phyloP scores from a whole-genome alignment of 2,113 vertebrate genomes.

The Chaetodon auriga region DNA sequence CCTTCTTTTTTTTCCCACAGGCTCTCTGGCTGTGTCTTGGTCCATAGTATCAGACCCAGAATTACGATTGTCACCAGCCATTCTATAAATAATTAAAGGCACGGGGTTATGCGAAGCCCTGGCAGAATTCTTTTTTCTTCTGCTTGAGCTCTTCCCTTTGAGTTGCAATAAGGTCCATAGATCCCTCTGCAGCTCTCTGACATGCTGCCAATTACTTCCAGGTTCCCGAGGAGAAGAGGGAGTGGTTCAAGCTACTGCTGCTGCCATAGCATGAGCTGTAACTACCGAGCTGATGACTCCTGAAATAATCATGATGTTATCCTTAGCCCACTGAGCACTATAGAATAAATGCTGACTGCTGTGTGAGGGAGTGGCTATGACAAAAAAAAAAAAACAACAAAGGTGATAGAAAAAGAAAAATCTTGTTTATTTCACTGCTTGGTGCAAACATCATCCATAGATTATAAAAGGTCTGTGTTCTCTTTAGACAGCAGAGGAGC shows the following conservation, averaged over 20 bases:
- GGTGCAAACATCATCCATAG: not conserved
- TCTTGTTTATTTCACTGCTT: not conserved
- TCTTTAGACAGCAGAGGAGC: not conserved
- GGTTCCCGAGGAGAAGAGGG: conserved; percentile 36
- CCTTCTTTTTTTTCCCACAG: too few species aligned
- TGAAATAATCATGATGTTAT: conserved; percentile 71
- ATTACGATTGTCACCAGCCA: conserved; percentile 15
- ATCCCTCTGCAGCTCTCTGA: conserved; percentile 32
- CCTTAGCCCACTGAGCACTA: conserved; percentile 39
- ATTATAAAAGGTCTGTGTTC: not conserved
- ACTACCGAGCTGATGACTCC: conserved; percentile 46
- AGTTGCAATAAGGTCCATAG: conserved; percentile 30
- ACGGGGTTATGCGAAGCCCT: conserved; percentile 48
- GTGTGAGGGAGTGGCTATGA: not conserved
- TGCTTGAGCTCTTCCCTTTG: conserved; percentile 45
- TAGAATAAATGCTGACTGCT: not conserved
- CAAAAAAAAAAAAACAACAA: not conserved
- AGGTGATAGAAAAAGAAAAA: not conserved
- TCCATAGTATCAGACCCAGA: conserved; percentile 19
- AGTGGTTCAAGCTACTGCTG: conserved; percentile 1
- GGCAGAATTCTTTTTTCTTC: conserved; percentile 45
- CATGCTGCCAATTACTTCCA: conserved; percentile 63
- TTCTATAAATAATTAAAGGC: conserved; percentile 67
- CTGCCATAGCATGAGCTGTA: conserved; percentile 24
- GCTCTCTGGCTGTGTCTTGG: not conserved